Evolutionary conservation across 2,797 vertebrate genomes (phyloP).

Genomic region (Tapera naevia): DNA sequence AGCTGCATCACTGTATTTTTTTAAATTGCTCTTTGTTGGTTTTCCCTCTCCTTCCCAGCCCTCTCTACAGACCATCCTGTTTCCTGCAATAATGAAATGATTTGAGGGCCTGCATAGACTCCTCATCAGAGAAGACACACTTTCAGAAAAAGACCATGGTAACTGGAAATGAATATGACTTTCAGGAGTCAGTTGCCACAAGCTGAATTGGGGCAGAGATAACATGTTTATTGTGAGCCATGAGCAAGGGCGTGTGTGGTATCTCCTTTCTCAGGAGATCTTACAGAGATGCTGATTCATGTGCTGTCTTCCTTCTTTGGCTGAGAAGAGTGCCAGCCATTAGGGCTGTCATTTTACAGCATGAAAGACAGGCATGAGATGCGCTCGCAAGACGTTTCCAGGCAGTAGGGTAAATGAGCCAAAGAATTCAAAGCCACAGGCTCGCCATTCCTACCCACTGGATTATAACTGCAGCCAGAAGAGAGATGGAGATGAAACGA

Average conservation of each 20-base stretch:
- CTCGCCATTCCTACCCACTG: not conserved
- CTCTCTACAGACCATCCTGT: not conserved
- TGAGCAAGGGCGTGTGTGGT: not conserved
- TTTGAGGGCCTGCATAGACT: not conserved
- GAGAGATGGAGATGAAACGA: not conserved
- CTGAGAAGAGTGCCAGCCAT: not conserved
- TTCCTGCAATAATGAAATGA: not conserved
- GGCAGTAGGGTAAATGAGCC: not conserved
- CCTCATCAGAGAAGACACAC: not conserved
- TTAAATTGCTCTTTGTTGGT: not conserved
- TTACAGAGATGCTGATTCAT: not conserved
- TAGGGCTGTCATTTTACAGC: not conserved
- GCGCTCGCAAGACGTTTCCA: not conserved
- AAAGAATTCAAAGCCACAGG: slow-evolving; percentile 31
- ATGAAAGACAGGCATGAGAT: not conserved
- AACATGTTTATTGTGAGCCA: not conserved
- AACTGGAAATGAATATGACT: not conserved
- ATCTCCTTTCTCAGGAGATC: not conserved
- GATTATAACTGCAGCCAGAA: not conserved
- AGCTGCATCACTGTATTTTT: not conserved
- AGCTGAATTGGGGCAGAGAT: not conserved
- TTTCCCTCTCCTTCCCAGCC: not conserved
- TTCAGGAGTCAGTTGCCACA: not conserved
- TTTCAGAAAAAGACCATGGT: not conserved
- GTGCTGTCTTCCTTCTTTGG: not conserved